These are phyloP conservation scores for Ctenopoma multispine DNA, from an alignment of 2,797 vertebrate genomes.

Conservation along the genomic window DNA sequence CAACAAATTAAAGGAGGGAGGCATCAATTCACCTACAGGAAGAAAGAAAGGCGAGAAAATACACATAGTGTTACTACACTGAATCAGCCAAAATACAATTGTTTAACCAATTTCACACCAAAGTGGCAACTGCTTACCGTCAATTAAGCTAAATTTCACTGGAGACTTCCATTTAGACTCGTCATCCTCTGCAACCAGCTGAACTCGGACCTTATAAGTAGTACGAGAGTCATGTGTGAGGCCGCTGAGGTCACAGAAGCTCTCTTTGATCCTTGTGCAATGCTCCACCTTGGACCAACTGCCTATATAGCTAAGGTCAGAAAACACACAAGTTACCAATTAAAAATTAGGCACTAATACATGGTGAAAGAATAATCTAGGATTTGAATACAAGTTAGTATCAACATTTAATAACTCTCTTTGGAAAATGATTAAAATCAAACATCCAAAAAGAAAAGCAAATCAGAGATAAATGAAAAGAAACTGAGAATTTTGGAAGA, in stretches of 20 bases:
- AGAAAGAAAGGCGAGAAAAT: conserved; percentile 5
- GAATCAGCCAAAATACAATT: neutral
- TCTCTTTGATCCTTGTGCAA: conserved; percentile 52
- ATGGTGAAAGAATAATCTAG: no score
- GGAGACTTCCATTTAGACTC: neutral
- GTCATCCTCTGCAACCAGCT: conserved; percentile 29
- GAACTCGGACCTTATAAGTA: conserved; percentile 69
- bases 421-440: neutral
- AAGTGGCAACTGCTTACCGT: conserved; percentile 64
- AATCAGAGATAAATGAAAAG: neutral
- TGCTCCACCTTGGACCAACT: conserved; percentile 35
- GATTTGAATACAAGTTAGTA: neutral
- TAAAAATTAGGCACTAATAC: no score
- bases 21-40: conserved; percentile 66
- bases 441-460: neutral
- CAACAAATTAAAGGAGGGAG: conserved; percentile 76
- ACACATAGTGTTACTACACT: neutral
- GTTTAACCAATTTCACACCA: neutral
- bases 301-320: conserved; percentile 10
- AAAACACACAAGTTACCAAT: conserved; percentile 18
- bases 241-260: conserved; percentile 63
- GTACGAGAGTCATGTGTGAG: conserved; percentile 40
- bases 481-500: neutral
- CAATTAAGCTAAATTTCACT: conserved; percentile 26
- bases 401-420: neutral